Conservation (phyloP, 1,140 invertebrate genomes). For the Drosophila kikkawai region DNA sequence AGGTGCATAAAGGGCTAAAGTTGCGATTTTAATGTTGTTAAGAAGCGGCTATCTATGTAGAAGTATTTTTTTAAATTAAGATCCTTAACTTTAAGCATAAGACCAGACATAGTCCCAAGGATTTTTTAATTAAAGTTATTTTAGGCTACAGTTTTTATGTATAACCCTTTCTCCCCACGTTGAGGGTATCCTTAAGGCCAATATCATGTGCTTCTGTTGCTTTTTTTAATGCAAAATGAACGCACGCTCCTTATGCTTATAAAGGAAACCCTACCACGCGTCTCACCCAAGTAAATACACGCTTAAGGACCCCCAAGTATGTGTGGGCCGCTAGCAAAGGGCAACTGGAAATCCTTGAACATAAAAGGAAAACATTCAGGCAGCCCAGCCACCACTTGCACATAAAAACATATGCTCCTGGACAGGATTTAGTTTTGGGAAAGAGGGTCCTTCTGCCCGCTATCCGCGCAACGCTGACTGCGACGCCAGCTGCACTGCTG, state of each 20-base stretch:
- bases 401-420: conserved; percentile 77
- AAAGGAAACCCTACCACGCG: conserved; percentile 20
- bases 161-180: background rate
- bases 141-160: background rate
- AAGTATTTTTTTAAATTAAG: too few species aligned
- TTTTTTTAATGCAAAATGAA: conserved; percentile 26
- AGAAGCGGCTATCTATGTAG: too few species aligned
- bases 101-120: too few species aligned
- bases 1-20: conserved; percentile 29
- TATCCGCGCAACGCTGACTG: conserved; percentile 23
- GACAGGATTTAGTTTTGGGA: conserved; percentile 45
- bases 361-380: conserved; percentile 59
- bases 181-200: conserved; percentile 22
- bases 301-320: background rate
- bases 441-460: conserved; percentile 3
- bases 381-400: conserved; percentile 36
- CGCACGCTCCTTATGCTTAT: conserved; percentile 57
- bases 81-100: too few species aligned
- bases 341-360: conserved; percentile 62
- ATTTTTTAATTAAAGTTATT: background rate
- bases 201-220: conserved; percentile 8
- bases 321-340: conserved; percentile 36
- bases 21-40: too few species aligned
- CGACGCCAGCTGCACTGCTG: conserved; percentile 42
- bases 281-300: background rate